Conservation (phyloP, 2,888 invertebrate genomes). For the Ophioninae sp. region DNA sequence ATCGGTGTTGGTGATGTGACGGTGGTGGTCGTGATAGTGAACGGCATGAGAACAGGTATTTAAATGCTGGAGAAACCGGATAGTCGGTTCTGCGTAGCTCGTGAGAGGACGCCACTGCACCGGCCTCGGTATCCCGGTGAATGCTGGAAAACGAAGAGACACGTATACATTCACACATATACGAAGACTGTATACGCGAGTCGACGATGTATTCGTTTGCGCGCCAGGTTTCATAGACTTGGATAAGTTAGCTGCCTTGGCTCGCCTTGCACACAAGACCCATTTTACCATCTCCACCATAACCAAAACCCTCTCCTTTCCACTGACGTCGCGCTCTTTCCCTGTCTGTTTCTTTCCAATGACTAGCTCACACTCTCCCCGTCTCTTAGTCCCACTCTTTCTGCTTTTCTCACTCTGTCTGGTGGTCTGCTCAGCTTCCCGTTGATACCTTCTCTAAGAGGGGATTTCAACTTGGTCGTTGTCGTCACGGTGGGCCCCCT, state of each 20-base stretch:
- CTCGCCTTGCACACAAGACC: slow-evolving; percentile 64
- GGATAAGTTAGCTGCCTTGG: slow-evolving; percentile 53
- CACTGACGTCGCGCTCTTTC: slow-evolving; percentile 13
- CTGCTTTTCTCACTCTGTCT: neutral
- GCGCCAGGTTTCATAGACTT: slow-evolving; percentile 60
- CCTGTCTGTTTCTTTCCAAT: slow-evolving; percentile 7
- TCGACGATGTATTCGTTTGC: slow-evolving; percentile 21
- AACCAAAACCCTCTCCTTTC: slow-evolving; percentile 55
- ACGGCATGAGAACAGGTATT: slow-evolving; percentile 75
- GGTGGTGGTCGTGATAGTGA: slow-evolving; percentile 60
- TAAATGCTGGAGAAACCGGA: slow-evolving; percentile 75
- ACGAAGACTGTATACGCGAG: neutral
- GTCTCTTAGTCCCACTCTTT: neutral
- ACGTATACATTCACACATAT: neutral
- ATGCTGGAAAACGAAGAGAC: slow-evolving; percentile 1
- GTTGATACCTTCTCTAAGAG: slow-evolving; percentile 35
- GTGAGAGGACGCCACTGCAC: slow-evolving; percentile 76
- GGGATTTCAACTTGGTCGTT: slow-evolving; percentile 46
- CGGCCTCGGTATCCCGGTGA: slow-evolving; percentile 46
- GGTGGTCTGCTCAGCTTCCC: slow-evolving; percentile 6
- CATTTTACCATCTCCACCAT: slow-evolving; percentile 66
- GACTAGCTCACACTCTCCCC: neutral
- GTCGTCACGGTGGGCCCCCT: slow-evolving; percentile 38
- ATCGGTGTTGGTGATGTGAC: slow-evolving; percentile 41
- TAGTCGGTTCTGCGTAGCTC: slow-evolving; percentile 69